A percentile compares a stretch with the other conserved stretches of the same genome.
phyloP scores from a whole-genome alignment of 2,797 vertebrate genomes.

The Cottoperca gobio region DNA sequence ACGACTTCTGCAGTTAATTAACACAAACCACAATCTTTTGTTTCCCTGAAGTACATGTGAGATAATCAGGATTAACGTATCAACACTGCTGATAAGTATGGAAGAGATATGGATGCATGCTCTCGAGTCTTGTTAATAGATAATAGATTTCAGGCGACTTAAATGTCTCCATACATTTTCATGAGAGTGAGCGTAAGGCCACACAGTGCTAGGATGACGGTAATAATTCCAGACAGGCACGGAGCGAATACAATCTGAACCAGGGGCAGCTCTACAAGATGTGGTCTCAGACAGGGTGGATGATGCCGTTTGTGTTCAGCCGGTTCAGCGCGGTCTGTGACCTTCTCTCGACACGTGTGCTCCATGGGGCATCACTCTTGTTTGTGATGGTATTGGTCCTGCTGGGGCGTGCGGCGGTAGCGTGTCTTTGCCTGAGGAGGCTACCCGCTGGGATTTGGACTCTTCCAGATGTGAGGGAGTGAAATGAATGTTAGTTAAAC shows the following conservation, averaged over 20 bases:
- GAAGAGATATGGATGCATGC: background rate
- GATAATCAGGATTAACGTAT: constrained; percentile 33
- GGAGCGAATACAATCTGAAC: constrained; percentile 49
- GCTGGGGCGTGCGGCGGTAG: constrained; percentile 51
- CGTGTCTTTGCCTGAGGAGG: constrained; percentile 52
- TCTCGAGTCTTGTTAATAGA: constrained; percentile 21
- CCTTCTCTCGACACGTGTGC: constrained; percentile 69
- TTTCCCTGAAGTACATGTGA: constrained; percentile 20
- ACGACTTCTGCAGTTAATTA: too few species aligned
- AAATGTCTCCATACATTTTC: constrained; percentile 64
- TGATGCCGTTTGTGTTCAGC: constrained; percentile 52
- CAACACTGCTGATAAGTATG: constrained; percentile 6
- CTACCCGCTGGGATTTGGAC: constrained; percentile 64
- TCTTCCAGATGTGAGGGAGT: constrained; percentile 52
- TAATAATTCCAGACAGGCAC: constrained; percentile 58
- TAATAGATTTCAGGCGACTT: constrained; percentile 51
- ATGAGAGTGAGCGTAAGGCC: constrained; percentile 40
- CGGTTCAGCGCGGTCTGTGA: constrained; percentile 57
- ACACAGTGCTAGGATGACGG: constrained; percentile 35
- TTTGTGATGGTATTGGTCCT: constrained; percentile 67
- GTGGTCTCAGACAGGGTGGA: constrained; percentile 40
- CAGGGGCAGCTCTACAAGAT: constrained; percentile 42
- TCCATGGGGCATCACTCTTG: constrained; percentile 56
- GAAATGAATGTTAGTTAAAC: constrained; percentile 37
- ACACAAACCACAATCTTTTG: too few species aligned